A percentile compares a stretch with the other conserved stretches of the same genome.
These are phyloP conservation scores for Mythimna lalbum DNA, from an alignment of 2,888 invertebrate genomes.

Conservation along the genomic window DNA sequence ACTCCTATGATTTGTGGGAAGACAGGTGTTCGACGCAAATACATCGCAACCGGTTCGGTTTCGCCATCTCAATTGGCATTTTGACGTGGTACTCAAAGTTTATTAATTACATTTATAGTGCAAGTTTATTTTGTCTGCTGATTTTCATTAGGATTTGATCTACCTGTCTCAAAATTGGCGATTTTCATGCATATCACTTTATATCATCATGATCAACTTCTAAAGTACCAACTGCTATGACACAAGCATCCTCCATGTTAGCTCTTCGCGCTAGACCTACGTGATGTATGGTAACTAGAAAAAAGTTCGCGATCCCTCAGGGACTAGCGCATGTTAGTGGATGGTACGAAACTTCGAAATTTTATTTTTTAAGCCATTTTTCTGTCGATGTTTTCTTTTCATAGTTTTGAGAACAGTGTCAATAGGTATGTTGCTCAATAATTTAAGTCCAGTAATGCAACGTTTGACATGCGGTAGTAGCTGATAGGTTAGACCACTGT, in stretches of 20 bases:
- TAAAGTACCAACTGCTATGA: background rate
- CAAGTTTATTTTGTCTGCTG: background rate
- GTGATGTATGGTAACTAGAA: too few relatives aligned
- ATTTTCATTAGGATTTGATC: background rate
- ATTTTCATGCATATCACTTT: background rate
- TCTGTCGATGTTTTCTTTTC: background rate
- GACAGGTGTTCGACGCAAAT: constrained; percentile 87
- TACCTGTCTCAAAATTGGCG: background rate
- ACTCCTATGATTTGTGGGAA: constrained; percentile 80
- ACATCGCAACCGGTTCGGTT: constrained; percentile 81
- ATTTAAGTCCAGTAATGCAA: constrained; percentile 28
- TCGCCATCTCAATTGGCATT: constrained; percentile 87
- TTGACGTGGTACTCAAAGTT: constrained; percentile 80
- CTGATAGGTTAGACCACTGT: constrained; percentile 7
- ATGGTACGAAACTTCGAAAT: background rate
- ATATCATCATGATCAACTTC: background rate
- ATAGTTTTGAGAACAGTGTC: background rate
- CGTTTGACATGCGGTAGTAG: constrained; percentile 31
- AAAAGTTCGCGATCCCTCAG: too few relatives aligned
- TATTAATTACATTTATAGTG: constrained; percentile 40
- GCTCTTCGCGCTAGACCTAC: too few relatives aligned
- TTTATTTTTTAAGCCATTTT: background rate
- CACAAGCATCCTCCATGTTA: background rate
- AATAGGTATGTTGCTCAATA: background rate
- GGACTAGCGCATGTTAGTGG: too few relatives aligned